Percentiles rank a stretch among this genome's conserved stretches.
phyloP scores from a whole-genome alignment of 1,140 invertebrate genomes.

The Lordiphosa collinella region DNA sequence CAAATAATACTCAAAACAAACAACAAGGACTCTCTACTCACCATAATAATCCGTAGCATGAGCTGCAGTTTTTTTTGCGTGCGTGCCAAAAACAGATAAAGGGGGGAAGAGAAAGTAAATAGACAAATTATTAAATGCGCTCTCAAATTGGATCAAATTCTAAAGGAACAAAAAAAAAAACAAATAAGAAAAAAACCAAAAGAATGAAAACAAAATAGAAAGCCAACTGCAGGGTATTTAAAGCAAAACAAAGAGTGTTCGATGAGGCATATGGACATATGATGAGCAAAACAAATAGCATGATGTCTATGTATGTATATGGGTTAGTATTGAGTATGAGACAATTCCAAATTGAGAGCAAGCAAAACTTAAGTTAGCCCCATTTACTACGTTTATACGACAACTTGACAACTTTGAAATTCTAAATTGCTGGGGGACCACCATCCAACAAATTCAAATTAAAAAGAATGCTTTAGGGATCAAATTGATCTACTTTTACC shows the following conservation, averaged over 20 bases:
- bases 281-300: not conserved
- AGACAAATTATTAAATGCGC: constrained; percentile 77
- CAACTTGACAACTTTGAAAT: too few species aligned
- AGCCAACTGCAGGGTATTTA: too few species aligned
- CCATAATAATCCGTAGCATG: constrained; percentile 99
- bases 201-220: too few species aligned
- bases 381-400: not conserved
- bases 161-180: not conserved
- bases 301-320: not conserved
- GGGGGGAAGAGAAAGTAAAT: constrained; percentile 64
- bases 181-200: not conserved
- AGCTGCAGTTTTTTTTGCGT: constrained; percentile 83
- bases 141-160: constrained; percentile 2
- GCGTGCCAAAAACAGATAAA: constrained; percentile 75
- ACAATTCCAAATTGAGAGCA: too few species aligned
- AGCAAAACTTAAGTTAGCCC: too few species aligned
- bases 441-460: too few species aligned
- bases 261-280: too few species aligned
- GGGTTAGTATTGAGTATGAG: too few species aligned
- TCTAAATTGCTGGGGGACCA: too few species aligned
- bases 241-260: too few species aligned
- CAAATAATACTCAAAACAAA: constrained; percentile 80
- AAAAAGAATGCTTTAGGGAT: too few species aligned
- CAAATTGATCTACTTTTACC: too few species aligned
- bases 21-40: constrained; percentile 86